Conservation (phyloP, 2,797 vertebrate species). For the Centroberyx gerrardi region DNA sequence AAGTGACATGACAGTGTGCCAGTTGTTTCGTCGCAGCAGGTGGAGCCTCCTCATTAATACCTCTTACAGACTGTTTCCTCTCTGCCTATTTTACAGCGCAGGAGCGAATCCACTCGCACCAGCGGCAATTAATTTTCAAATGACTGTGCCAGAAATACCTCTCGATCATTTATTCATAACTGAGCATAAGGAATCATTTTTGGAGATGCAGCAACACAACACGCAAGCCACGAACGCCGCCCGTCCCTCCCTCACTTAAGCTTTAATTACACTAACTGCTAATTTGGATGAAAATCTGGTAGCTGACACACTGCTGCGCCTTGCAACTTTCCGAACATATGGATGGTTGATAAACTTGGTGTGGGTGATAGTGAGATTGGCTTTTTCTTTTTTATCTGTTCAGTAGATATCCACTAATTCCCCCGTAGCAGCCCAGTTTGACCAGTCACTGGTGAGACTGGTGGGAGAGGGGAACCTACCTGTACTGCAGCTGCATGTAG, state of each 20-base stretch:
- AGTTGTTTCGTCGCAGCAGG: slow-evolving; percentile 79
- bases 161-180: slow-evolving; percentile 60
- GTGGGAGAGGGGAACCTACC: background rate
- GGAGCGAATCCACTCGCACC: slow-evolving; percentile 63
- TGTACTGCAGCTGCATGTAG: background rate
- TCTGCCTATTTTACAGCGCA: slow-evolving; percentile 58
- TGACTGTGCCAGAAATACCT: slow-evolving; percentile 69
- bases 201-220: slow-evolving; percentile 31
- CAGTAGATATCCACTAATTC: slow-evolving; percentile 36
- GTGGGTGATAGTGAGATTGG: background rate
- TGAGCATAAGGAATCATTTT: slow-evolving; percentile 70
- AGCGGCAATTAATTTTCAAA: slow-evolving; percentile 74
- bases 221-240: background rate
- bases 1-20: slow-evolving; percentile 43
- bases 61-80: slow-evolving; percentile 76
- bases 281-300: slow-evolving; percentile 77
- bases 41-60: slow-evolving; percentile 81
- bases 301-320: slow-evolving; percentile 47
- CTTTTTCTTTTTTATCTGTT: slow-evolving; percentile 14
- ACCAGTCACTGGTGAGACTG: background rate
- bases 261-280: slow-evolving; percentile 75
- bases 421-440: slow-evolving; percentile 3
- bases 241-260: slow-evolving; percentile 17
- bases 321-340: slow-evolving; percentile 71
- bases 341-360: slow-evolving; percentile 53